These are phyloP conservation scores for Enteromius thamalakanensis DNA, from an alignment of 2,797 vertebrate genomes.

Conservation along the genomic window DNA sequence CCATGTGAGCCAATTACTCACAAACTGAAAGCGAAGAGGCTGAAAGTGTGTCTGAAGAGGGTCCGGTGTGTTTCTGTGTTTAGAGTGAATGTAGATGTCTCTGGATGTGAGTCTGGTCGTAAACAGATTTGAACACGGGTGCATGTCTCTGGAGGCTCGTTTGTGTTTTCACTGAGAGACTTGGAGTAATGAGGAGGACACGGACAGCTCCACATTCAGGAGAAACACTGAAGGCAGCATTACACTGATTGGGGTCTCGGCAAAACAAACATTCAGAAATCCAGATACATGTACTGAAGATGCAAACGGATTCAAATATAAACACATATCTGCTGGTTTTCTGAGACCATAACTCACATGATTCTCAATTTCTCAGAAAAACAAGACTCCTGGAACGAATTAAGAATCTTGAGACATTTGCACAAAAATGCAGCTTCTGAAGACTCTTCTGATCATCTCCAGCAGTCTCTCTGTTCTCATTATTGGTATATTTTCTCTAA, in stretches of 20 bases:
- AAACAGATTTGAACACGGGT: not conserved
- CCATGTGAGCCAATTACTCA: not conserved
- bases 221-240: not conserved
- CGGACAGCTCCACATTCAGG: constrained; percentile 47
- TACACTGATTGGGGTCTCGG: not conserved
- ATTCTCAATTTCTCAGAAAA: not conserved
- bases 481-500: not conserved
- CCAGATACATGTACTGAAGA: not conserved
- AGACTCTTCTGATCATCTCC: constrained; percentile 24
- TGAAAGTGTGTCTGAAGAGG: not conserved
- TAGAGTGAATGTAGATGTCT: not conserved
- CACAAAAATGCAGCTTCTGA: not conserved
- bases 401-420: not conserved
- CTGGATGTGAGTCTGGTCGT: not conserved
- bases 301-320: not conserved
- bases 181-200: constrained; percentile 49
- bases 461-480: not conserved
- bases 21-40: not conserved
- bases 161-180: constrained; percentile 55
- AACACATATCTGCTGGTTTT: not conserved
- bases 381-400: not conserved
- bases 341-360: not conserved
- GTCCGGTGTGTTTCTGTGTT: not conserved
- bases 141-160: constrained; percentile 37
- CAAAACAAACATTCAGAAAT: not conserved